Evolutionary conservation across 2,888 invertebrate species (phyloP), one percentile per base, ranked within the genome.

Genomic region (Apantesis nais): DNA sequence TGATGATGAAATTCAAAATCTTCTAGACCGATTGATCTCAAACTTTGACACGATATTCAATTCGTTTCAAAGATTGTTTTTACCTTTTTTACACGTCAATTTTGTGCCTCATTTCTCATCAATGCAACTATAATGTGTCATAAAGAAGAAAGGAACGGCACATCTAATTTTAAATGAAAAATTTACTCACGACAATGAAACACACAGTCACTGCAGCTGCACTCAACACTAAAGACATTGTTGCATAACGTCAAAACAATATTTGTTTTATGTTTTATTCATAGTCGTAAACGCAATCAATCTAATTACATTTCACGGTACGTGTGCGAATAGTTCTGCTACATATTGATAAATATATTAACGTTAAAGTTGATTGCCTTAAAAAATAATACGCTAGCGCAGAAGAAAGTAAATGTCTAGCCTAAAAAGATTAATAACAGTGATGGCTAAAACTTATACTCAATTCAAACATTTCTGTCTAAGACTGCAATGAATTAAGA

Each of bases 101-200:
- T n/a, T n/a, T n/a, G n/a, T n/a, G n/a, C n/a, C n/a, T n/a, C n/a
- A n/a, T n/a, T n/a, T n/a, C n/a, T n/a, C n/a, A n/a, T n/a, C n/a
- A n/a, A n/a, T n/a, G n/a, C n/a, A n/a, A n/a, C n/a, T n/a, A 34
- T 5, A 34, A 34, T 34, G 34, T 34, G 34, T 5, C 34, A 34
- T 5, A 34, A 5, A 2, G 34, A 34, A 34, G 34, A 5, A 4
- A 4, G 34, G 34, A 2, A 34, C 3, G 5, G 34, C 39, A 39
- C 12, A 44, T 0, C 22, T 61, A 29, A 2, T 39, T 62, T 39
- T n/a, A 63, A 52, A 34, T 34, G 34, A 60, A 68, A 41, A 5
- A 48, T 61, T 60, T 22, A 68, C 80, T 80, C 37, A 81, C 80
- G 64, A 72, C 66, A 34, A 63, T 67, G 31, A 76, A 66, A 62